Evolutionary conservation across 2,888 invertebrate genomes (phyloP), one percentile per base, ranked within the genome.

Genomic region (Euzetes globulus): DNA sequence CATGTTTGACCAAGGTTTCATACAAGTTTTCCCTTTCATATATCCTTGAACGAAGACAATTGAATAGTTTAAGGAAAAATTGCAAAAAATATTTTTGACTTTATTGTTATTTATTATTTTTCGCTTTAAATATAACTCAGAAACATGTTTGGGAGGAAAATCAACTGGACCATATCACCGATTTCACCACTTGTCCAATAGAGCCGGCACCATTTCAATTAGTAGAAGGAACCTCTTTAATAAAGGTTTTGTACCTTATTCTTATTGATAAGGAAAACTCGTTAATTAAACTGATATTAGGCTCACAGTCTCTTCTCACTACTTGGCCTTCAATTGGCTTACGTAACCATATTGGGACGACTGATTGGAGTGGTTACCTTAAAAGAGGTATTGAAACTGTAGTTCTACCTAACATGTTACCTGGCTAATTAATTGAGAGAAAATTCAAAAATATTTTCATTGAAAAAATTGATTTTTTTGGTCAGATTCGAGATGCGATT

Each of bases 281-380:
- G 1, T 22, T 25, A 52, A 19, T 19, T 25, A 55, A 55, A 55
- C 25, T 25, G 22, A 22, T 22, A 22, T 55, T 95, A 85, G 84
- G 93, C 94, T 6, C 98, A 99, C 84, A 97, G 97, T 0, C 85
- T 99, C 70, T 99, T 99, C 84, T 97, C 96, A n/a, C 91, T 98
- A 86, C 88, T 99, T 78, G 97, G 96, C 19, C 91, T 99, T 29
- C 95, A 95, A 84, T 91, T 94, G 81, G 96, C 98, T 0, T 99
- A 97, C 83, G 98, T 99, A n/a, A 98, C 98, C 0, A 92, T 94
- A 77, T 94, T 94, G 73, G 98, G 96, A 0, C 86, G 92, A 78
- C 87, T 98, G 1, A 92, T 97, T 7, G 98, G 98, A 1, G 95
- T 98, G 0, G 96, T 98, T 6, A 94, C 93, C 0, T 86, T 98